Base-by-base conservation (phyloP, 2,888 invertebrate species). In the Agrilus biguttatus region DNA sequence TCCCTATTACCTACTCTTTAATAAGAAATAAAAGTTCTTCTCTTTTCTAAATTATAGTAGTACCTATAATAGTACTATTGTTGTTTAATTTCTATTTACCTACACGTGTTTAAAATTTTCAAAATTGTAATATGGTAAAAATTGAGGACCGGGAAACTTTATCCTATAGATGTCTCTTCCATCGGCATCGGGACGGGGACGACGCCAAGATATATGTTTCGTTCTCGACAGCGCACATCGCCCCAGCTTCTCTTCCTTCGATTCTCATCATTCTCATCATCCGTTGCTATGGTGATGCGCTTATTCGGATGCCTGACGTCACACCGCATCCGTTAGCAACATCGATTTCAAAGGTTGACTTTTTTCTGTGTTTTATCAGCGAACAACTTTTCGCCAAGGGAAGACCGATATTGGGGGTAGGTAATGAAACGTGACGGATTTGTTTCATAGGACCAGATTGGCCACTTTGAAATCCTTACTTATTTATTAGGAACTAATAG, bases 301-400 rank as follows among this genome's bases (percentile, higher is more conserved):
- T 55, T 53, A 56, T 55, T 56, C 57, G 55, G 57, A 57, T 56
- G 57, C 52, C 54, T 56, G 58, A 57, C 56, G 55, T 58, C 58
- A 57, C 57, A 51, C 54, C 48, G 54, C 53, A 54, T 54, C 53
- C 53, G 53, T 49, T 53, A 53, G 51, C 55, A 51, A 55, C 59
- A 59, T 60, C 56, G 60, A 60, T 59, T 60, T 52, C 52, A 54
- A 55, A 55, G 58, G 57, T 59, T 56, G 45, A 44, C 45, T 45
- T 43, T 47, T 47, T 45, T 45, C 35, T 47, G 43, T 45, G 45
- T 48, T 43, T 43, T 42, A 38, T 43, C 44, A 50, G 42, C 44
- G 37, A 36, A 39, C 28, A 37, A 36, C 40, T 39, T 50, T 45
- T 43, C 46, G 40, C 35, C 36, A 21, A 21, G 28, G 28, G 8